These are phyloP conservation scores for Mesoligia furuncula DNA, from an alignment of 2,888 invertebrate species.

Conservation along the genomic window DNA sequence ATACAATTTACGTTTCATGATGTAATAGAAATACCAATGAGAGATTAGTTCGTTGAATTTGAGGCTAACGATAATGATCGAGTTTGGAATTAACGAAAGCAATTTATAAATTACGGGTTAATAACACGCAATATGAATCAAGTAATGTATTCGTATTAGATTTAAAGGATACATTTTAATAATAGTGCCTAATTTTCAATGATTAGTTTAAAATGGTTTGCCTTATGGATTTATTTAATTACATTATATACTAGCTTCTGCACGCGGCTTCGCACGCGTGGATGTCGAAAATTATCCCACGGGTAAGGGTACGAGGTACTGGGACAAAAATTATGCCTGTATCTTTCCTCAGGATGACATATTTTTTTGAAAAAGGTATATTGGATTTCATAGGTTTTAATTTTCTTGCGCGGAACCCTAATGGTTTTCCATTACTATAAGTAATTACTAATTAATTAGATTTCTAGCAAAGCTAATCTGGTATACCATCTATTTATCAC, in stretches of 20 bases:
- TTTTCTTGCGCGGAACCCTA: too few species aligned
- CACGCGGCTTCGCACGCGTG: not conserved
- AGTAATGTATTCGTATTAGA: constrained; percentile 1
- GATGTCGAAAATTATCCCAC: too few species aligned
- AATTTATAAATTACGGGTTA: constrained; percentile 36
- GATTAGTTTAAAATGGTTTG: not conserved
- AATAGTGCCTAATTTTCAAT: not conserved
- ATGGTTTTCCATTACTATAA: too few species aligned
- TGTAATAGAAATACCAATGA: constrained; percentile 31
- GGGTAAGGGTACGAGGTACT: too few species aligned
- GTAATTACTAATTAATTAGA: not conserved
- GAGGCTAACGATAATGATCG: constrained; percentile 29
- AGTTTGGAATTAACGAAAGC: constrained; percentile 31
- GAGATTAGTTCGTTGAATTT: constrained; percentile 46
- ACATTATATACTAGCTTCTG: not conserved
- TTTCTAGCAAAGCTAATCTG: constrained; percentile 1
- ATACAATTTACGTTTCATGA: constrained; percentile 37
- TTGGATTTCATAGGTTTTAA: too few species aligned
- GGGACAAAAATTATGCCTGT: too few species aligned
- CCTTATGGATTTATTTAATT: constrained; percentile 26
- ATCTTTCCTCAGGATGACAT: too few species aligned
- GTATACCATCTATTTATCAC: not conserved
- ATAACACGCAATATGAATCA: constrained; percentile 26
- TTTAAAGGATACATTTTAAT: not conserved
- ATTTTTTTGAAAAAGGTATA: too few species aligned